Percentiles rank a stretch among this genome's conserved stretches.
phyloP scores from a whole-genome alignment of 2,113 vertebrate species.

The Hiodon tergisus region DNA sequence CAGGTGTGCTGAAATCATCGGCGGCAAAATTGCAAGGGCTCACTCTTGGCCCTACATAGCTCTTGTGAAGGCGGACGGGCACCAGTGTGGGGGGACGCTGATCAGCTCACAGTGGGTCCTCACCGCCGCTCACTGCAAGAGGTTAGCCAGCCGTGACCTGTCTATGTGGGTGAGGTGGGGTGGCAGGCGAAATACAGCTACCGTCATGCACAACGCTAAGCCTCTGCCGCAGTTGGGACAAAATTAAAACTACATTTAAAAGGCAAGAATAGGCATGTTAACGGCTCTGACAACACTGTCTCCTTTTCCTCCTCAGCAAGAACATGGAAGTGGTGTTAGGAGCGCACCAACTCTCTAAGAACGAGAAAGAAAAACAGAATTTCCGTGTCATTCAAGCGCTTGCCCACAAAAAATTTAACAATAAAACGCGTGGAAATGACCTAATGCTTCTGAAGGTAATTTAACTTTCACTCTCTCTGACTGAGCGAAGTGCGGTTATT shows the following conservation, averaged over 20 bases:
- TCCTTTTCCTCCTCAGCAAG: not conserved
- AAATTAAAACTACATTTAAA: no score
- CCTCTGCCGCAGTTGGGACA: no score
- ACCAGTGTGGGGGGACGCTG: conserved; percentile 11
- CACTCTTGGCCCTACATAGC: conserved; percentile 18
- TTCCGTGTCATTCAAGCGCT: not conserved
- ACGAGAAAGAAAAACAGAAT: conserved; percentile 1
- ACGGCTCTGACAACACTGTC: no score
- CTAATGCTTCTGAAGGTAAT: conserved; percentile 20
- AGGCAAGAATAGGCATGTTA: no score
- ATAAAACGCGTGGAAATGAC: not conserved
- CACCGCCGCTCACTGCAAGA: conserved; percentile 20
- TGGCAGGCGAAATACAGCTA: not conserved
- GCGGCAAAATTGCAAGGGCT: not conserved
- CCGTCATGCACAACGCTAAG: no score
- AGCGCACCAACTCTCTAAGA: not conserved
- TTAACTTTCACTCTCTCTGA: not conserved
- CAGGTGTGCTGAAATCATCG: conserved; percentile 19
- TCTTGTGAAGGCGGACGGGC: not conserved
- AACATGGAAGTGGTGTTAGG: conserved; percentile 7
- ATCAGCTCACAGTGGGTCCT: conserved; percentile 21
- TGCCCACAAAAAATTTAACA: not conserved
- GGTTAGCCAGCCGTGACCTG: not conserved
- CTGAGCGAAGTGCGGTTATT: not conserved
- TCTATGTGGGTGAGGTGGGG: no score